These are phyloP conservation scores for Lycodopsis pacificus DNA, from an alignment of 2,797 vertebrate genomes.

Conservation along the genomic window DNA sequence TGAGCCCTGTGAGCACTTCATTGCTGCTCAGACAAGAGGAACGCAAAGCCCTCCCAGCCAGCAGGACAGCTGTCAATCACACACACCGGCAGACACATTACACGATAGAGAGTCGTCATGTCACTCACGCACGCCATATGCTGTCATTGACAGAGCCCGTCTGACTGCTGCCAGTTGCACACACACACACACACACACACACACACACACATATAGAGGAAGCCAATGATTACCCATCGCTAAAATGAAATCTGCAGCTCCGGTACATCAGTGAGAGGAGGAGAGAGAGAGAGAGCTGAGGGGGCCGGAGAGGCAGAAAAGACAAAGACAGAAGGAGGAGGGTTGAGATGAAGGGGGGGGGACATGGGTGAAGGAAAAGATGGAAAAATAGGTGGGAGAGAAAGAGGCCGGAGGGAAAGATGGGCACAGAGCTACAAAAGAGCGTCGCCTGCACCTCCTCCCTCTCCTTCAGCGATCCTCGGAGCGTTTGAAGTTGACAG, in stretches of 20 bases:
- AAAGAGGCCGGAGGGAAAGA: slow-evolving; percentile 37
- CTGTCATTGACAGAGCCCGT: slow-evolving; percentile 61
- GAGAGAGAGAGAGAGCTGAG: slow-evolving; percentile 1
- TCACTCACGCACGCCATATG: slow-evolving; percentile 63
- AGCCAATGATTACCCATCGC: slow-evolving; percentile 17
- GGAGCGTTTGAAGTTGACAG: slow-evolving; percentile 78
- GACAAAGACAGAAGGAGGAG: slow-evolving; percentile 16
- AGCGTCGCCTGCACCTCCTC: slow-evolving; percentile 27
- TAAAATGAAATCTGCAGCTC: slow-evolving; percentile 36
- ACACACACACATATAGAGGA: neutral
- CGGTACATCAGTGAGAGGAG: slow-evolving; percentile 20
- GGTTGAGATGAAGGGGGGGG: slow-evolving; percentile 12
- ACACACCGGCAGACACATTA: slow-evolving; percentile 35
- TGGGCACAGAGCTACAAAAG: slow-evolving; percentile 68
- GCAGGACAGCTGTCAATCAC: slow-evolving; percentile 55
- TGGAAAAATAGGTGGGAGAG: slow-evolving; percentile 40
- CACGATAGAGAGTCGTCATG: slow-evolving; percentile 51
- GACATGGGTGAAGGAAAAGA: slow-evolving; percentile 34
- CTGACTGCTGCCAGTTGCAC: slow-evolving; percentile 56
- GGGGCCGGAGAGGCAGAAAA: slow-evolving; percentile 6
- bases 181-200: neutral
- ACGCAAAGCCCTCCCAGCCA: slow-evolving; percentile 16
- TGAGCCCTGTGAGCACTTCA: neutral
- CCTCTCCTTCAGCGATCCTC: slow-evolving; percentile 45
- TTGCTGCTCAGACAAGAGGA: slow-evolving; percentile 18